Evolutionary conservation across 37 sponge, comb jelly and placozoan species (phyloP).

Genomic region (Haliclona indistincta): DNA sequence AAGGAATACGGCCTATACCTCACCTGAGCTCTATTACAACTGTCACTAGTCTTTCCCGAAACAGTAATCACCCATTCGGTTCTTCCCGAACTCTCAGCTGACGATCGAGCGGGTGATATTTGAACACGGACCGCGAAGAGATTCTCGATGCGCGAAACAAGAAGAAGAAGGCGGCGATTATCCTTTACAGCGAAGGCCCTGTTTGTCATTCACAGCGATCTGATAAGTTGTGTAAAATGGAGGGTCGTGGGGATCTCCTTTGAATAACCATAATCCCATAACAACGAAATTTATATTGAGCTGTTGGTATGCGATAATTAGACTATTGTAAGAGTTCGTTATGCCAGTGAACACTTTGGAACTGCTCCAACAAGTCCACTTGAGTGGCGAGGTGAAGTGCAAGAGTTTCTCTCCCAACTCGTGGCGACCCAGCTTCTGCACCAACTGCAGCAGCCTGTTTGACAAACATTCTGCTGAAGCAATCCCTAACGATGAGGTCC

Average conservation of each 20-base stretch:
- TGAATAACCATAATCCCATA: no score
- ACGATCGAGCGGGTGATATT: not conserved
- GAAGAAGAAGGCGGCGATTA: not conserved
- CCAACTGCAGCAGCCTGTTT: constrained; percentile 62
- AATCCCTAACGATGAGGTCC: constrained; percentile 53
- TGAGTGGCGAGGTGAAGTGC: constrained; percentile 71
- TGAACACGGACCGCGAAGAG: constrained; percentile 37
- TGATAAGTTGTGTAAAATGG: no score
- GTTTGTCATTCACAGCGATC: no score
- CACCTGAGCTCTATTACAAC: not conserved
- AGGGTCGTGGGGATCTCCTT: no score
- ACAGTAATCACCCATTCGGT: constrained; percentile 43
- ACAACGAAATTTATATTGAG: no score
- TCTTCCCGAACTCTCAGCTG: not conserved
- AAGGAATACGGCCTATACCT: constrained; percentile 23
- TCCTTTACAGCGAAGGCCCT: no score
- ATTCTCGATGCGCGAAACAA: constrained; percentile 3
- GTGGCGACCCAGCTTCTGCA: constrained; percentile 73
- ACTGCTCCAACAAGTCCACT: constrained; percentile 62
- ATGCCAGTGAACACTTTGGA: constrained; percentile 55
- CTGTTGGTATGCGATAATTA: no score
- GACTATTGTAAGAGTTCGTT: not conserved
- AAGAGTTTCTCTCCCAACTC: constrained; percentile 56
- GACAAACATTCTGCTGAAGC: constrained; percentile 56
- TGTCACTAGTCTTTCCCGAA: not conserved